These are phyloP conservation scores for Canis aureus DNA, from an alignment of 2,113 vertebrate genomes.

Conservation along the genomic window DNA sequence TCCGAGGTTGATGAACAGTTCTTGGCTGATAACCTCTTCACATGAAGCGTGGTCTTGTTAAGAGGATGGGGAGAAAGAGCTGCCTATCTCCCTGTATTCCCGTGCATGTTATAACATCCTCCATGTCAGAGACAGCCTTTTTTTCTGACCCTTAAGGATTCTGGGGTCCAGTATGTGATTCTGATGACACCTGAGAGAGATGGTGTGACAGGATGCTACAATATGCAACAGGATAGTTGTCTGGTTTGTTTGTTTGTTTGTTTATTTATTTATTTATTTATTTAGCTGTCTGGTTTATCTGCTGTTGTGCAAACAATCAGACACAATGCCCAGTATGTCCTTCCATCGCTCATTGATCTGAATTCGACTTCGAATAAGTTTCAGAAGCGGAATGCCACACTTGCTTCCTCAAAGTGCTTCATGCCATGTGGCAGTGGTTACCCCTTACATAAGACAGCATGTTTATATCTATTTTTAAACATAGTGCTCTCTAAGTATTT, in stretches of 20 bases:
- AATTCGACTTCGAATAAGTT: conserved; percentile 23
- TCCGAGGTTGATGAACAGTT: background rate
- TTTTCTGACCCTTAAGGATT: background rate
- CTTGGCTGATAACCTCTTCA: background rate
- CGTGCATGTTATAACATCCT: background rate
- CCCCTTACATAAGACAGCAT: background rate
- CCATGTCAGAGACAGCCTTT: background rate
- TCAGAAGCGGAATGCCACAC: background rate
- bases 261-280: too few relatives aligned
- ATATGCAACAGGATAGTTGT: background rate
- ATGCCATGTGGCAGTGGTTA: background rate
- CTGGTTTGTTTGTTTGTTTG: background rate
- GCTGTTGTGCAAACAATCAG: background rate
- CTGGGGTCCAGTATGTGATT: background rate
- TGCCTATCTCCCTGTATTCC: too few relatives aligned
- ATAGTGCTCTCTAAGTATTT: background rate
- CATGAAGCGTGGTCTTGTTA: background rate
- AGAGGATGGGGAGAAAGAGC: background rate
- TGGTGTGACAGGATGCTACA: background rate
- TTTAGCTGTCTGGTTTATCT: background rate
- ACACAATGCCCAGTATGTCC: background rate
- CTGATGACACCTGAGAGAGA: background rate
- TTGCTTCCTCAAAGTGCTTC: background rate
- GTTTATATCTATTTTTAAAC: background rate
- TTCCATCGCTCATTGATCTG: background rate